Evolutionary conservation across 2,888 invertebrate genomes (phyloP), one percentile per base, ranked within the genome.

Genomic region (Eubasilissa splendida): DNA sequence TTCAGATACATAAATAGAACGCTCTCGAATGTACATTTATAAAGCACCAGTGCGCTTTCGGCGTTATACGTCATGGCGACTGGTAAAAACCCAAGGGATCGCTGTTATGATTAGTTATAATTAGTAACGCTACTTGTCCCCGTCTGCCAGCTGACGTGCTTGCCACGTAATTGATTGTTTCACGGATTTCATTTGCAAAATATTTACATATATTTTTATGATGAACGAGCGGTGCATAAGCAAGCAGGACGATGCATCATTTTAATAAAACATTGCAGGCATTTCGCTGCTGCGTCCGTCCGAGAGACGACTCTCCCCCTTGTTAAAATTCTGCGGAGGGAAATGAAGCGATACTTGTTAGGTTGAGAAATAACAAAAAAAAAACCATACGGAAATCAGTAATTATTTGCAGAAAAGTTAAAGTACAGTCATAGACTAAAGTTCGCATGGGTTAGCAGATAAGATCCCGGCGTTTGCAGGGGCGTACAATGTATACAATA

Each of bases 141-240:
- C 63, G 42, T 10, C 63, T 33, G 63, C 5, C 63, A 12, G 63
- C 33, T 22, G 22, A 33, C 63, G 11, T 3, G 31, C 31, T n/a
- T 31, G 33, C 42, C 42, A 42, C 42, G 42, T 63, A 63, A 63
- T 63, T 63, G 63, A 63, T 63, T 63, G 63, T 63, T 63, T 63
- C 63, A 63, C 63, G 63, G 63, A 63, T 63, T 63, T 63, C 63
- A 63, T 33, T 63, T 63, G 63, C 63, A 63, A 63, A 63, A 63
- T 63, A 63, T 63, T 63, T 63, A 63, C 63, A 63, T 63, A 63
- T 33, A 33, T 63, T 63, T 63, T 63, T 63, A 63, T 63, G 63
- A 63, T 63, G 31, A 63, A 63, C 31, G 63, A 63, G 33, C 63
- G 63, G 31, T 33, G 33, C 63, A 63, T 5, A 22, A 2, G 31